Evolutionary conservation across 2,113 vertebrate species (phyloP).

Genomic region (Zeus faber): DNA sequence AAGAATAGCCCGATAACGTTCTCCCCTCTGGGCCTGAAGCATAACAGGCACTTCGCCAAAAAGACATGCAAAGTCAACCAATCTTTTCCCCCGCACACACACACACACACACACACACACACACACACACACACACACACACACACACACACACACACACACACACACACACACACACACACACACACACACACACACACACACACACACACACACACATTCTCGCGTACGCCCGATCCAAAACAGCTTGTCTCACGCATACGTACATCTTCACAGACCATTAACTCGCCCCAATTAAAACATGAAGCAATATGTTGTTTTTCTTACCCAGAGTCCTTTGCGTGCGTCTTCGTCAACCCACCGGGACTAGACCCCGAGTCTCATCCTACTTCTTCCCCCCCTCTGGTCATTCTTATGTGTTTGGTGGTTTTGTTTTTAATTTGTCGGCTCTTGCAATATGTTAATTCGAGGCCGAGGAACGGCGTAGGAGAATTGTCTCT

Average conservation of each 20-base stretch:
- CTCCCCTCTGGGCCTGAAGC: conserved; percentile 22
- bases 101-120: background rate
- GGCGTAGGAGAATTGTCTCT: too few relatives aligned
- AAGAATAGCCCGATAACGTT: conserved; percentile 18
- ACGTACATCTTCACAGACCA: conserved; percentile 65
- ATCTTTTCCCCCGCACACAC: too few relatives aligned
- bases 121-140: background rate
- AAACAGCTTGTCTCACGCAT: conserved; percentile 76
- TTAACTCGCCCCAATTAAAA: conserved; percentile 76
- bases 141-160: background rate
- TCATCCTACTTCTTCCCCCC: conserved; percentile 51
- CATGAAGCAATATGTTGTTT: conserved; percentile 78
- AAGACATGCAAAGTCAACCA: conserved; percentile 1
- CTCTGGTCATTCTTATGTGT: conserved; percentile 54
- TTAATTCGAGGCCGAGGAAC: background rate
- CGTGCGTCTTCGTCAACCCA: conserved; percentile 51
- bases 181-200: background rate
- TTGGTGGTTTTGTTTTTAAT: too few relatives aligned
- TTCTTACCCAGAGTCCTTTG: conserved; percentile 46
- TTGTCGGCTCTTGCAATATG: conserved; percentile 24
- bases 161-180: background rate
- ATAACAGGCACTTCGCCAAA: conserved; percentile 34
- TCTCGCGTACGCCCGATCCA: conserved; percentile 16
- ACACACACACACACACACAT: background rate
- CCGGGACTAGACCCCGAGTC: conserved; percentile 64